Base-by-base conservation (phyloP, 2,113 vertebrate species). In the Gambusia affinis region DNA sequence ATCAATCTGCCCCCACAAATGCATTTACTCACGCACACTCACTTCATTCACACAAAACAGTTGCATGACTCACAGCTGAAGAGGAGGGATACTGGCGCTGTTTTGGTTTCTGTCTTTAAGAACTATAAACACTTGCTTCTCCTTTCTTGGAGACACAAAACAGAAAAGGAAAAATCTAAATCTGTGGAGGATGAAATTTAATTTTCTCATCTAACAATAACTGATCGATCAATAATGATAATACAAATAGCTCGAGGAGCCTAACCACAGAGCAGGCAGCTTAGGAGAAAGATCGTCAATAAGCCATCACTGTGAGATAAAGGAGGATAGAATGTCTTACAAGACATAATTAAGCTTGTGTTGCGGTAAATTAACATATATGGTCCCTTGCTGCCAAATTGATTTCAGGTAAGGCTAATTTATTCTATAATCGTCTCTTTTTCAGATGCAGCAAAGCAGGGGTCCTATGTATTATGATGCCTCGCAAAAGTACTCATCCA, bases 51-150 rank as follows among this genome's bases (percentile, higher is more conserved):
- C 67, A 85, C 87, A 81, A 82, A 92, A 68, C 87, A 92, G 89
- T 81, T 75, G 89, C 78, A 69, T 84, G 86, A 92, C 75, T 91
- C 87, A 93, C 91, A 87, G 90, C 84, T 81, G 81, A 70, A 77
- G 87, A 89, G 83, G 88, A 82, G 90, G 87, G 88, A 95, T 93
- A 94, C 94, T 94, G 93, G 79, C 85, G 81, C 83, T 87, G 87
- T 93, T 91, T 88, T 92, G 89, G 87, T 92, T 91, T 87, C 83
- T 89, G 75, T 85, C 75, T 80, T 90, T 90, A 67, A 83, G 85
- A 92, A 76, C 90, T 82, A 86, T 80, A 42, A 95, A 94, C 87
- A 94, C 92, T 92, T 94, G 81, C 87, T 75, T 76, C 62, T 30
- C 35, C 67, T 82, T 87, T 61, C 30, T 80, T 78, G 82, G 76